Conservation (phyloP, 2,113 vertebrate genomes). For the Zingel zingel region DNA sequence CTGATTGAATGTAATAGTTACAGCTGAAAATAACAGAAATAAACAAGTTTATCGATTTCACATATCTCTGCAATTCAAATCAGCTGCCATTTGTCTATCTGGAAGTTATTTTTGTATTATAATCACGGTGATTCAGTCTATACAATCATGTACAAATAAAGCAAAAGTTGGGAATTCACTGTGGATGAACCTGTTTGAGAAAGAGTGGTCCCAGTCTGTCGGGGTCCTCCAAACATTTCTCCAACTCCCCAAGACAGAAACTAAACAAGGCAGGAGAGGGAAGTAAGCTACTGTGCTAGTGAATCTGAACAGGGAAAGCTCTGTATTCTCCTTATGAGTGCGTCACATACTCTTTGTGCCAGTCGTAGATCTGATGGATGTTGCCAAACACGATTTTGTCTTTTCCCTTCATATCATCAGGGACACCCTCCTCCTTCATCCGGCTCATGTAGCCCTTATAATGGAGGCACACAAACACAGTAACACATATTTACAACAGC, state of each 20-base stretch:
- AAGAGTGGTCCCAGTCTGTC: conserved; percentile 95
- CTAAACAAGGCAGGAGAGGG: conserved; percentile 74
- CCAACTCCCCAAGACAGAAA: conserved; percentile 96
- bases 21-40: too few species aligned
- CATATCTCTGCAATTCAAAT: too few species aligned
- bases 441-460: conserved; percentile 95
- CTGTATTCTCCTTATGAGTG: neutral
- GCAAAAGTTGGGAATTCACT: neutral
- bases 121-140: too few species aligned
- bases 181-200: conserved; percentile 92
- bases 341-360: conserved; percentile 96
- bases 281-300: neutral
- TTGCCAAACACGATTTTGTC: conserved; percentile 99
- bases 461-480: conserved; percentile 8
- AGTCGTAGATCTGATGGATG: conserved; percentile 98
- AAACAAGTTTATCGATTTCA: too few species aligned
- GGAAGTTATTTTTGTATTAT: too few species aligned
- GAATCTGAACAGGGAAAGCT: neutral
- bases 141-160: neutral
- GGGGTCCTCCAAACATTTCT: conserved; percentile 98
- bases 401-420: conserved; percentile 99
- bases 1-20: too few species aligned
- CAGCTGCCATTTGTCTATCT: too few species aligned
- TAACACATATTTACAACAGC: neutral
- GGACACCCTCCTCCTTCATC: conserved; percentile 97